These are phyloP conservation scores for Drosophila antonietae DNA, from an alignment of 2,888 invertebrate genomes.

Conservation along the genomic window DNA sequence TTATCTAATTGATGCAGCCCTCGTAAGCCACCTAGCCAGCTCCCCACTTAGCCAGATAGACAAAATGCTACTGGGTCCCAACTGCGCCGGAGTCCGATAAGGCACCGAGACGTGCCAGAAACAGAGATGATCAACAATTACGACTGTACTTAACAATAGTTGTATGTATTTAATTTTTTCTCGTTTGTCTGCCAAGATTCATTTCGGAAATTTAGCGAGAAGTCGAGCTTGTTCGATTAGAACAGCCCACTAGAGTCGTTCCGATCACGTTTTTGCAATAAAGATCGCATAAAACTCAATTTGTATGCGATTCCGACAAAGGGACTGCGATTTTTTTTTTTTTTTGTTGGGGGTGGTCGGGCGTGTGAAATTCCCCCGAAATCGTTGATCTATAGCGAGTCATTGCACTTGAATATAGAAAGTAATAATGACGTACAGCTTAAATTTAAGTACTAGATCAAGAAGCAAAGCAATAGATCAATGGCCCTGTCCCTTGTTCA, in stretches of 20 bases:
- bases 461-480: neutral
- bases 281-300: conserved; percentile 5
- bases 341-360: conserved; percentile 6
- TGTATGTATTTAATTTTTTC: neutral
- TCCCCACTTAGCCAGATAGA: conserved; percentile 12
- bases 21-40: conserved; percentile 13
- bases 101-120: conserved; percentile 43
- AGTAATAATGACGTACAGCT: conserved; percentile 10
- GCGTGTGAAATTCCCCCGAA: conserved; percentile 21
- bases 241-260: conserved; percentile 2
- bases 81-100: conserved; percentile 27
- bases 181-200: neutral
- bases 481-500: too few relatives aligned
- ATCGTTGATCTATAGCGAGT: conserved; percentile 39
- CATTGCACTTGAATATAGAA: conserved; percentile 41
- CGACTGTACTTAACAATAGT: neutral
- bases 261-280: conserved; percentile 58
- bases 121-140: conserved; percentile 15
- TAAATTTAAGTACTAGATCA: neutral
- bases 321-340: neutral
- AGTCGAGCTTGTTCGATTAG: conserved; percentile 1
- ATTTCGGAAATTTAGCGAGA: conserved; percentile 16
- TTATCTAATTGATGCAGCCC: conserved; percentile 44
- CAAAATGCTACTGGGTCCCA: neutral
- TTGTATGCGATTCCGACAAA: conserved; percentile 4